phyloP scores from a whole-genome alignment of 2,113 vertebrate species.

The Azemiops feae region DNA sequence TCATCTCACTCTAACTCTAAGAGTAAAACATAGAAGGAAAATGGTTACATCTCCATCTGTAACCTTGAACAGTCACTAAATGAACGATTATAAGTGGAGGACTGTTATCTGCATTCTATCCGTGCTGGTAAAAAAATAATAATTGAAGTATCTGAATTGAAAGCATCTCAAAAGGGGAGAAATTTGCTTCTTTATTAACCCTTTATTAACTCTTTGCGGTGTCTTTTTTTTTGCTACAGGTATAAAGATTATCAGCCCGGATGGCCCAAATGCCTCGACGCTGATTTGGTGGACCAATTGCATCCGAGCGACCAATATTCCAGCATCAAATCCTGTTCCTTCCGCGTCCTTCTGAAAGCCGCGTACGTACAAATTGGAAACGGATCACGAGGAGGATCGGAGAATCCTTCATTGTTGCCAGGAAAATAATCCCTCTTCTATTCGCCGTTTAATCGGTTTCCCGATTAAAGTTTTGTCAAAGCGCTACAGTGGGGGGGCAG shows the following conservation, averaged over 20 bases:
- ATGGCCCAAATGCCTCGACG: constrained; percentile 7
- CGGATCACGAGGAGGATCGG: neutral
- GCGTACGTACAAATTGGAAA: neutral
- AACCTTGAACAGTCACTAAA: no score
- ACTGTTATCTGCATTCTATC: no score
- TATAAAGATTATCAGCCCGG: constrained; percentile 20
- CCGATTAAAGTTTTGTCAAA: neutral
- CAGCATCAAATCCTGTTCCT: neutral
- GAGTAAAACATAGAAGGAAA: no score
- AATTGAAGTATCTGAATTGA: no score
- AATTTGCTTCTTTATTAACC: neutral
- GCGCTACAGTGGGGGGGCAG: neutral
- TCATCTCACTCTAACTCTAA: no score
- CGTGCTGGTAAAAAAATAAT: no score
- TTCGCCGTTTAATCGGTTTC: neutral
- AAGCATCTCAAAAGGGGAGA: neutral
- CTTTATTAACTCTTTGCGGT: fast-evolving
- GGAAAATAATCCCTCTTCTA: no score
- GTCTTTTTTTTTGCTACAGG: neutral
- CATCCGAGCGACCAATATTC: constrained; percentile 2
- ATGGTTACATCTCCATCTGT: no score
- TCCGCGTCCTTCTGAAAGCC: neutral
- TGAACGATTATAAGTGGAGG: no score
- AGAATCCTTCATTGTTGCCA: fast-evolving
- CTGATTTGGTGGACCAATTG: neutral